Evolutionary conservation across 1,140 invertebrate species (phyloP).

Genomic region (Drosophila equinoxialis): DNA sequence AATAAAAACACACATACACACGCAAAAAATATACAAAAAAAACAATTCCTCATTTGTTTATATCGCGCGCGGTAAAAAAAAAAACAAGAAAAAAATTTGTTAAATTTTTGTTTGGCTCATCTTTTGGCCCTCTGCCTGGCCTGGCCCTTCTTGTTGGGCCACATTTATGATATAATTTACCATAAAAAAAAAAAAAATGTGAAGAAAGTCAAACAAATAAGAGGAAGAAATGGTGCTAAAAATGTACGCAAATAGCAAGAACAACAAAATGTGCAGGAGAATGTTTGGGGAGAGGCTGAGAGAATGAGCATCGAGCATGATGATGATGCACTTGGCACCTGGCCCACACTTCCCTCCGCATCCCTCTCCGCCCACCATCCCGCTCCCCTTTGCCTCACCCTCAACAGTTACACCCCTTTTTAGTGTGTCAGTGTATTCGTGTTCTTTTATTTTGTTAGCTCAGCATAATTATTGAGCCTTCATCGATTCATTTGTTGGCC

Average conservation of each 20-base stretch:
- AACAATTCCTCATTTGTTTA: conserved; percentile 13
- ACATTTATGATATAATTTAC: conserved; percentile 8
- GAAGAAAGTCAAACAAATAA: conserved; percentile 32
- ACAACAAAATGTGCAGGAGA: conserved; percentile 2
- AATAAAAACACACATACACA: conserved; percentile 5
- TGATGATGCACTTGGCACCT: conserved; percentile 76
- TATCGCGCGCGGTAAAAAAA: conserved; percentile 10
- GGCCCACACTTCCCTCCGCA: conserved; percentile 33
- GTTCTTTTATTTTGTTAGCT: conserved; percentile 35
- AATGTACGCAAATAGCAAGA: conserved; percentile 68
- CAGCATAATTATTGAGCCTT: conserved; percentile 74
- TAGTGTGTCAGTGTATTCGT: conserved; percentile 16
- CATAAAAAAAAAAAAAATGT: not conserved
- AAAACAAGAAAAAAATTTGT: not conserved
- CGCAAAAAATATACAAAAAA: conserved; percentile 6
- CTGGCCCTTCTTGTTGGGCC: conserved; percentile 2
- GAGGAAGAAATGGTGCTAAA: conserved; percentile 67
- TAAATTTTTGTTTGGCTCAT: not conserved
- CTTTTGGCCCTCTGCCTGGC: not conserved
- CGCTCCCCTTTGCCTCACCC: not conserved
- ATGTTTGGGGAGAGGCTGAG: conserved; percentile 18
- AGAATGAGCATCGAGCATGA: conserved; percentile 19
- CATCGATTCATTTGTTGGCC: conserved; percentile 60
- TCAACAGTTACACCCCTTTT: not conserved
- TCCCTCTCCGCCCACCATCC: not conserved